Conservation (phyloP, 2,888 invertebrate species). For the Coelopa pilipes region DNA sequence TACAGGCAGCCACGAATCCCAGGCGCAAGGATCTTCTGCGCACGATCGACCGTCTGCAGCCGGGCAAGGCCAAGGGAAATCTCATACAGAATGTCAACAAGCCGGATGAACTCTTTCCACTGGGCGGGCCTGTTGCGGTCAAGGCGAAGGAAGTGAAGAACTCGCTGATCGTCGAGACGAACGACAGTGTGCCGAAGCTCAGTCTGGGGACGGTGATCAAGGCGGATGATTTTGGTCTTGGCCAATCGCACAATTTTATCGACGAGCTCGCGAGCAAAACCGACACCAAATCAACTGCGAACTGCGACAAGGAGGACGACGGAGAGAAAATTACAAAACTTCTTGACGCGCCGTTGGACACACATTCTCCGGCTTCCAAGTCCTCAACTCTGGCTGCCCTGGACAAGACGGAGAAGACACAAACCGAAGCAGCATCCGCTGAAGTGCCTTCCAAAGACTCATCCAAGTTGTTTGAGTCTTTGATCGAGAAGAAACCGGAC, state of each 20-base stretch:
- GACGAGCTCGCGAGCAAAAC: constrained; percentile 65
- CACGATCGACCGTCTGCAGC: constrained; percentile 85
- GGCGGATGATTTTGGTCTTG: constrained; percentile 74
- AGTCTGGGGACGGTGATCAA: constrained; percentile 86
- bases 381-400: background rate
- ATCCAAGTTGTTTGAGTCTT: constrained; percentile 49
- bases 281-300: constrained; percentile 38
- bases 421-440: constrained; percentile 18
- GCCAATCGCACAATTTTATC: constrained; percentile 75
- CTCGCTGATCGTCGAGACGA: constrained; percentile 71
- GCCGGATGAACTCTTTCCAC: constrained; percentile 71
- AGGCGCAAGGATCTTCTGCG: constrained; percentile 80
- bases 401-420: constrained; percentile 39
- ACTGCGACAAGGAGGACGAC: constrained; percentile 46
- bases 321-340: constrained; percentile 43
- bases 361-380: constrained; percentile 33
- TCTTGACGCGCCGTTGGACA: constrained; percentile 38
- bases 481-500: constrained; percentile 48
- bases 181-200: constrained; percentile 80
- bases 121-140: constrained; percentile 53
- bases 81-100: constrained; percentile 77
- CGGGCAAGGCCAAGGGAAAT: constrained; percentile 89
- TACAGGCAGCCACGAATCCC: constrained; percentile 60
- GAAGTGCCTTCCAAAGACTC: constrained; percentile 41
- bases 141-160: constrained; percentile 73